Percentiles rank a stretch among this genome's conserved stretches.
Conservation (phyloP, 2,797 vertebrate genomes). For the Poeciliopsis infans region DNA sequence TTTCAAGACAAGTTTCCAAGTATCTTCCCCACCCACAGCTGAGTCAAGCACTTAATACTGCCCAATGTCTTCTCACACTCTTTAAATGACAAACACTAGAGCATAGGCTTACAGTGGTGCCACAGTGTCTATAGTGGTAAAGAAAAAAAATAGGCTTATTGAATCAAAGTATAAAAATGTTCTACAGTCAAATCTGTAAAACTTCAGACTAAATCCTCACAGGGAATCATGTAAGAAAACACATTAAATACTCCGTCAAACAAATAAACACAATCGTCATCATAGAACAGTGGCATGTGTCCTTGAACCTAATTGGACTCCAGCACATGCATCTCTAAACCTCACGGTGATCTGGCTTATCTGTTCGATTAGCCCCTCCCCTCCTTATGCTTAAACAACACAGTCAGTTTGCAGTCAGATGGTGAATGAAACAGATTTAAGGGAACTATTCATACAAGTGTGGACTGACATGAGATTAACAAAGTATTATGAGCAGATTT, state of each 20-base stretch:
- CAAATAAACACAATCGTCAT: slow-evolving; percentile 34
- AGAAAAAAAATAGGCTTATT: slow-evolving; percentile 1
- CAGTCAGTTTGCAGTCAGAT: slow-evolving; percentile 69
- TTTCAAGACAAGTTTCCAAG: slow-evolving; percentile 9
- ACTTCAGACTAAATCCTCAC: slow-evolving; percentile 1
- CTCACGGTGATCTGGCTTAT: slow-evolving; percentile 82
- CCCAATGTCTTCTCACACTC: slow-evolving; percentile 18
- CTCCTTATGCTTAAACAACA: slow-evolving; percentile 77
- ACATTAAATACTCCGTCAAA: background rate
- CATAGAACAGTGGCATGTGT: slow-evolving; percentile 71
- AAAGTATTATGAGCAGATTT: slow-evolving; percentile 33
- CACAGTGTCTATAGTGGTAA: background rate
- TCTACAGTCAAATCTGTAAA: background rate
- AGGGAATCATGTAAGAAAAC: background rate
- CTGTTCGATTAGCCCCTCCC: slow-evolving; percentile 75
- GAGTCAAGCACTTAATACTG: background rate
- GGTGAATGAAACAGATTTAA: slow-evolving; percentile 69
- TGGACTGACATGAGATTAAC: slow-evolving; percentile 50
- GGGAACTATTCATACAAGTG: slow-evolving; percentile 33
- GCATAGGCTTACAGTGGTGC: slow-evolving; percentile 14
- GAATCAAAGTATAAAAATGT: slow-evolving; percentile 1
- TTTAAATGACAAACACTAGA: slow-evolving; percentile 11
- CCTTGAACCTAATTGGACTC: slow-evolving; percentile 82
- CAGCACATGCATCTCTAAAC: slow-evolving; percentile 68
- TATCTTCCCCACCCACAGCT: background rate